Base-by-base conservation (phyloP, 2,113 vertebrate species). In the Ia io region DNA sequence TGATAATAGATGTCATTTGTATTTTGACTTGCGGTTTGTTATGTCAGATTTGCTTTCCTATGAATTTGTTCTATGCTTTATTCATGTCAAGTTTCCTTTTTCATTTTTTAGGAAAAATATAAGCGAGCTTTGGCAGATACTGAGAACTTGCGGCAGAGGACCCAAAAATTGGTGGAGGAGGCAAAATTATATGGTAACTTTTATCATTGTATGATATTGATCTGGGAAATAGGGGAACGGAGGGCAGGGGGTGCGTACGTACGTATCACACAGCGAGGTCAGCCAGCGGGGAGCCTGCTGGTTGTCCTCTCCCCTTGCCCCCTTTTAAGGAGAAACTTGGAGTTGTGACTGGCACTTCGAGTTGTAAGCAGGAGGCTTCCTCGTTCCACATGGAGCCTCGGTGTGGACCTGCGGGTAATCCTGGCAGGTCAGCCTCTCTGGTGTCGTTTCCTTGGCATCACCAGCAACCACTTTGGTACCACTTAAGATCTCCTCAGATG, bases 111-210 rank as follows among this genome's bases (percentile, higher is more conserved):
- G 99, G 99, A 99, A 79, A 99, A 99, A 93, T 99, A 99, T 87
- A 99, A 99, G 97, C 98, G 99, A 84, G 99, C 99, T 1, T 97
- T 99, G 94, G 99, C 99, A 69, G 99, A 99, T 91, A 99, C 98
- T 0, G 99, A 99, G 98, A 99, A 99, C 49, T 97, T 99, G 17
- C 97, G 99, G 95, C 99, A 98, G 47, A 99, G 99, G 97, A 99
- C 98, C 97, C 99, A 99, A 84, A 99, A 99, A 77, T 95, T 99
- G 98, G 98, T 99, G 28, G 99, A 99, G 76, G 99, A 99, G 35
- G 99, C 99, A 0, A 99, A 99, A 84, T 95, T 99, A 95, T 99
- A 99, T 0, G 99, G 99, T 99, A 97, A 98, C 96, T 49, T 65
- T 1, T 2, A 49, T 40, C 12, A 6, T 44, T 10, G 11, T 3